Conservation (phyloP, 2,888 invertebrate genomes). For the Caenorhabditis drosophilae region DNA sequence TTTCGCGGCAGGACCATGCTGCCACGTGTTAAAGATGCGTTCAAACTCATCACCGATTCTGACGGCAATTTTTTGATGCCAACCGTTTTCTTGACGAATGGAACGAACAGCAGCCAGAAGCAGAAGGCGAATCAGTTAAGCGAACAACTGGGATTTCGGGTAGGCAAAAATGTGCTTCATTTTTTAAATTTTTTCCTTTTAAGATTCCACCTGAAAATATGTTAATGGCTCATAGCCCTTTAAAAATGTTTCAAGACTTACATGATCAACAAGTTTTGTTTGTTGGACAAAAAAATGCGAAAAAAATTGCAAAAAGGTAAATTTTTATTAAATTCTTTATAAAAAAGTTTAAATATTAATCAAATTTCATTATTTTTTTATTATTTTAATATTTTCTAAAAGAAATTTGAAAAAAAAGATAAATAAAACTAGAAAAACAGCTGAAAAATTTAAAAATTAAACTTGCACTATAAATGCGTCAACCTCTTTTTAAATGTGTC, state of each 20-base stretch:
- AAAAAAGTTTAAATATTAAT: not conserved
- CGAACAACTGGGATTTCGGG: conserved; percentile 75
- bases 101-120: conserved; percentile 74
- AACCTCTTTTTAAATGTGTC: too few species aligned
- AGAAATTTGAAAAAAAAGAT: too few species aligned
- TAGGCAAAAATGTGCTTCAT: too few species aligned
- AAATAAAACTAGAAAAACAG: too few species aligned
- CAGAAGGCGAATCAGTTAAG: conserved; percentile 75
- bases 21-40: conserved; percentile 75
- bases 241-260: conserved; percentile 75
- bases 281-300: conserved; percentile 75
- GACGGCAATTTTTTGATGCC: conserved; percentile 75
- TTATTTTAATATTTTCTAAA: conserved; percentile 4
- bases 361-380: too few species aligned
- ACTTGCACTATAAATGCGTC: too few species aligned
- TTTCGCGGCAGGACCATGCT: conserved; percentile 75
- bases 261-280: conserved; percentile 76
- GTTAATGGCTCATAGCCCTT: conserved; percentile 77
- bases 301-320: conserved; percentile 73
- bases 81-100: conserved; percentile 76
- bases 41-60: conserved; percentile 73
- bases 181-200: too few species aligned
- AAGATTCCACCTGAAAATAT: conserved; percentile 68
- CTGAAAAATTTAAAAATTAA: too few species aligned
- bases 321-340: not conserved